Evolutionary conservation across 2,888 invertebrate genomes (phyloP), one percentile per base, ranked within the genome.

Genomic region (Xanthostigma xanthostigma): DNA sequence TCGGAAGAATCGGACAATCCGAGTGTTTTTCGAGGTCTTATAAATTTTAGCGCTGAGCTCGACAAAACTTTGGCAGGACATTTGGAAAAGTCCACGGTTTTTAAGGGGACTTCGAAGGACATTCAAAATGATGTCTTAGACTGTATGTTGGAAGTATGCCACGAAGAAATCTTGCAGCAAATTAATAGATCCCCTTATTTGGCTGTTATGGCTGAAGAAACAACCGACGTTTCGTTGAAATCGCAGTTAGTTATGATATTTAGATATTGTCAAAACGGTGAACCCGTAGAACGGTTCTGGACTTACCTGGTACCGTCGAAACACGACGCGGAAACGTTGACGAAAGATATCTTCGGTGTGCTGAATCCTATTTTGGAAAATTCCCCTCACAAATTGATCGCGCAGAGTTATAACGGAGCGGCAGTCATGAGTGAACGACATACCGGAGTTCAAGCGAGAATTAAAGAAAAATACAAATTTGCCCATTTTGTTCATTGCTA

Each of bases 91-190:
- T 41, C 54, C 11, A 52, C 55, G 11, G 56, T 57, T 17, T 62
- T 62, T 52, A 58, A 59, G 54, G 59, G 57, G n/a, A 53, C 53
- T 12, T 60, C 58, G 3, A 60, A 58, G 52, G 53, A 51, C 8
- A 58, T 61, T 46, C 62, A 59, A 52, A 61, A 60, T 50, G 60
- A 62, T 43, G 45, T 63, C 8, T 50, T 62, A 33, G 53, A 62
- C 11, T 60, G 56, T 33, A 58, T 62, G 47, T 51, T 61, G 11
- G 54, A 56, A 41, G 58, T 62, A 6, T 60, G 53, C 46, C 54
- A 49, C 12, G 55, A 57, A 35, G 51, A 58, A 50, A 57, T 62
- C 40, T 41, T 40, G 9, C 49, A 46, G 37, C 57, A 61, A 55
- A 59, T 63, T 36, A 41, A 49, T 10, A 40, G 46, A 14, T 47